Evolutionary conservation across 2,888 invertebrate species (phyloP), one percentile per base, ranked within the genome.

Genomic region (Xylophagus ater): DNA sequence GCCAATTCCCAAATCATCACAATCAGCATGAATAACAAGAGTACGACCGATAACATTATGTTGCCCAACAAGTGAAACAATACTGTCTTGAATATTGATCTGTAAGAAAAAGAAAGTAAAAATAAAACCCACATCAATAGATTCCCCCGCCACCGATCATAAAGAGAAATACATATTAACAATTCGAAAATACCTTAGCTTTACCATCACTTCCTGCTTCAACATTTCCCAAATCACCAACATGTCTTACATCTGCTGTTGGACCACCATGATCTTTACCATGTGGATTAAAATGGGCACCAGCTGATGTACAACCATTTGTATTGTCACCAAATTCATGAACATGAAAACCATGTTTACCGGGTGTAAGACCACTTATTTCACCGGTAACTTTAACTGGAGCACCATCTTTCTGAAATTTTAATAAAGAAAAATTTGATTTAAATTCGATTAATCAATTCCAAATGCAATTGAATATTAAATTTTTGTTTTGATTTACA

Each of bases 241-340:
- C 78, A 61, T 96, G 94, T 44, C 94, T 79, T 4, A 72, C 67
- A 1, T 55, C 54, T 43, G 83, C 76, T 17, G 62, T 65, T 0
- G 93, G 94, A 1, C 73, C 84, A 10, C 89, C 96, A 56, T 96
- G 96, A 0, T 81, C 82, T 52, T 74, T 73, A 50, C 75, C 75
- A 33, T 62, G 49, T 0, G 94, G 94, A 67, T 96, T 96, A 68
- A 87, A 96, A 67, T 96, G 96, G 0, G 86, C 70, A 0, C 94
- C 96, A 23, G 94, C 90, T 25, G 89, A 90, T n/a, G 81, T 86
- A 65, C 96, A 96, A 1, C 88, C 89, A 59, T 94, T 90, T 19
- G 92, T 90, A 58, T 86, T 88, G 66, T 94, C 94, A 1, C 96
- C 96, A 58, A 90, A 94, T 68, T 96, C 88, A 60, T 96, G 96